Evolutionary conservation across 2,888 invertebrate species (phyloP), one percentile per base, ranked within the genome.

Genomic region (Ashinkailepas kermadecensis): DNA sequence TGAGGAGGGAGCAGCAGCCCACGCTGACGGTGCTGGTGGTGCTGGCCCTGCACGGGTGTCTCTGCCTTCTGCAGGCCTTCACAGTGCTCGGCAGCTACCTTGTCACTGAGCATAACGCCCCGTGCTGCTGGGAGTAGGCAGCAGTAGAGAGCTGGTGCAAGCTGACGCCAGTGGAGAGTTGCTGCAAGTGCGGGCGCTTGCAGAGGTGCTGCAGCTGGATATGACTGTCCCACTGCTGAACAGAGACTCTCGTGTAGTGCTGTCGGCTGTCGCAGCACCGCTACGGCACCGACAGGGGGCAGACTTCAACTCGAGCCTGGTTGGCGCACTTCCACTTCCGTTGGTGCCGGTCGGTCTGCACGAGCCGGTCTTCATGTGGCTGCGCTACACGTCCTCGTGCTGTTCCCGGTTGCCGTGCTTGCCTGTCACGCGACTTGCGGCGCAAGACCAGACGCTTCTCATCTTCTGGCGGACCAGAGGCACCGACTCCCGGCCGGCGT

Each of bases 321-420:
- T 25, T 78, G 4, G 21, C 13, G 65, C 54, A 25, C 18, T 62
- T 23, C 23, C 7, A 65, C 25, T 74, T 25, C 39, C 83, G 54
- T 80, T 83, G 23, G 67, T 82, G 13, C 58, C 78, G 21, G 84
- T 85, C 0, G 82, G 83, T 1, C 82, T 81, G 15, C 83, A 83
- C 62, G 86, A 86, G 78, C 85, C 85, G 13, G 83, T 84, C 13
- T 85, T 86, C 57, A 84, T 85, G 1, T 86, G 86, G 86, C 83
- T 85, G 13, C 82, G 86, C 21, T 86, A 84, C 74, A 58, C 84
- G 6, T 85, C 83, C 82, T 81, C 84, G 82, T 85, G n/a, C 9
- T 85, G 2, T 84, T 84, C 56, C 86, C 86, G 1, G 70, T 85
- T 25, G 58, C 84, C 8, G 84, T 85, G 21, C 84, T 86, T 23